Evolutionary conservation across 1,140 invertebrate species (phyloP), one percentile per base, ranked within the genome.

Genomic region (Helicoverpa zea): DNA sequence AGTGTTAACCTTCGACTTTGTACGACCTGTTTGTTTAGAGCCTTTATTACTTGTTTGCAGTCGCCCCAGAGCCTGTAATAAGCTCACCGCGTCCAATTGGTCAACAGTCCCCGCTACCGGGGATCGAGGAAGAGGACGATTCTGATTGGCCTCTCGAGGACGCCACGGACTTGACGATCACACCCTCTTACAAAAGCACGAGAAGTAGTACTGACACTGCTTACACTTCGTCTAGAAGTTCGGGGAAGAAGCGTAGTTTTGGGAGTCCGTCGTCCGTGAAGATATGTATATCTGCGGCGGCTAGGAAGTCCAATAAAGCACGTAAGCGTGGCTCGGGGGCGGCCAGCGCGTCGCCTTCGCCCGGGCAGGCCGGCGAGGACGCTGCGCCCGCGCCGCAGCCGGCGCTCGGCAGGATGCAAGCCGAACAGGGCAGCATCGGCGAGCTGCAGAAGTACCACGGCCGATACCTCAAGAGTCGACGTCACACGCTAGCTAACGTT

Each of bases 381-480:
- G 81, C 74, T 80, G 88, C 81, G 86, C 82, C 81, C 35, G 84
- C 87, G 81, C 83, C 82, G 18, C 79, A 80, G 86, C 92, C 88
- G 83, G 90, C 79, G 84, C 89, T 79, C 87, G 94, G 88, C 91
- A 98, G 96, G 92, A 98, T 98, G 98, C 98, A 98, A 95, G 98
- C 97, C 74, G 98, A 98, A 94, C 97, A 98, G 90, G 98, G 98
- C 56, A 97, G 97, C 93, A 98, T 98, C 89, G 97, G 97, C 61
- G 97, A 98, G 90, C 96, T 98, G 77, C 97, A 98, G 87, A 97
- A 97, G 86, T 98, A 98, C 91, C 98, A 98, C 89, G 98, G 97
- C 87, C 94, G 97, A 84, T 97, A 97, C 92, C 96, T 98, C 75
- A 96, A 97, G 91, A 98, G 97, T 87, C 96, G 98, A 30, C 96